Evolutionary conservation across 1,140 invertebrate species (phyloP), one percentile per base, ranked within the genome.

Genomic region (Lasioglossum baleicum): DNA sequence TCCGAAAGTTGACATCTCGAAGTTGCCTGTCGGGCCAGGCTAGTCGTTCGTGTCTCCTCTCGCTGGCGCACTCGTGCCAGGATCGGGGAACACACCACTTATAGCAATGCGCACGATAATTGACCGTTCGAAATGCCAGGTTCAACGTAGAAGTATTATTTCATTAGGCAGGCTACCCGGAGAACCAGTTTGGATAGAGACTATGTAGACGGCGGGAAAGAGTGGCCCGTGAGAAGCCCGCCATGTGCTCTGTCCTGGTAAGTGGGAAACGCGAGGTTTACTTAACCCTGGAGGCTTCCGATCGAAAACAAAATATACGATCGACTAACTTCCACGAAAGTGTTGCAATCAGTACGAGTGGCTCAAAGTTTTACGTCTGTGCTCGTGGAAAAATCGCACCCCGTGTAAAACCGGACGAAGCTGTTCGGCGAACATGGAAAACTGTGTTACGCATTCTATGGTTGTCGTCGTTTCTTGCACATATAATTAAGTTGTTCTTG

Each of bases 191-290:
- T 58, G 26, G 66, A 65, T 82, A 81, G 82, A 87, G 88, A 84
- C 76, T 75, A 73, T 75, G 72, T 85, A 82, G 71, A 80, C 81
- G 81, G 88, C 83, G 83, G 87, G 84, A 87, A 82, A 80, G 81
- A 82, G 80, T 79, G 76, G 82, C 77, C 74, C 83, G 87, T 90
- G 88, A 82, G 88, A 90, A 89, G 78, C 76, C 56, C 78, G 69
- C 70, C 87, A 88, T 84, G 82, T 89, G 89, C 73, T 66, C 75
- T 81, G 75, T 75, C 61, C 75, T 61, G 56, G 75, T 81, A 85
- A 87, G 83, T 81, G 84, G 66, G 81, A 86, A 89, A 89, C 83
- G 83, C 85, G 76, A 88, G 84, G 88, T 90, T 90, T 90, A 83
- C 83, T 90, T 90, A 90, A 90, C 84, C 88, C 86, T 86, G 86